phyloP scores from a whole-genome alignment of 2,797 vertebrate species.

The Capromys pilorides region DNA sequence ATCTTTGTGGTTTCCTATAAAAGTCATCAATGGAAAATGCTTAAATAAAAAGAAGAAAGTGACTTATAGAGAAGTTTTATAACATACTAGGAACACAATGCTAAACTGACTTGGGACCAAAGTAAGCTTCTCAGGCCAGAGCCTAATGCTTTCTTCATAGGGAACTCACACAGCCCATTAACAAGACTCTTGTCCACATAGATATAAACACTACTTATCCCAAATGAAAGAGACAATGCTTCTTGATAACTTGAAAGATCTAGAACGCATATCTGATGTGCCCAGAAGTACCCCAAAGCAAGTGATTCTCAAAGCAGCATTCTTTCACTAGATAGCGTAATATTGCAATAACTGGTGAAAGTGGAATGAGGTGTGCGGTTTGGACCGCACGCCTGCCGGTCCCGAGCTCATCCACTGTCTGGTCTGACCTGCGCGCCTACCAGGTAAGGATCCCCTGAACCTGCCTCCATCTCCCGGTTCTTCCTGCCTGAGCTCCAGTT shows the following conservation, averaged over 20 bases:
- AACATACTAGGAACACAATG: background rate
- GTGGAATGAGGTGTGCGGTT: background rate
- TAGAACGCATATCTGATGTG: background rate
- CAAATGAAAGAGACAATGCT: background rate
- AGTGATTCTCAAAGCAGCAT: background rate
- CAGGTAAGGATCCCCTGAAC: too few species aligned
- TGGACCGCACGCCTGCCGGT: too few species aligned
- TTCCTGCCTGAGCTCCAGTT: too few species aligned
- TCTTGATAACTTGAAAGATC: background rate
- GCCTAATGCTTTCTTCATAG: background rate
- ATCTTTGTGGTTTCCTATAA: background rate
- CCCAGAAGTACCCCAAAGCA: background rate
- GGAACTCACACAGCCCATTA: too few species aligned
- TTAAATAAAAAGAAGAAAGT: background rate
- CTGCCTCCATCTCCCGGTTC: too few species aligned
- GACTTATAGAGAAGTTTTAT: background rate
- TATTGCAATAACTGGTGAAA: background rate
- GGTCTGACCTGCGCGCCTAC: too few species aligned
- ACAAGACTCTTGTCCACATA: rapidly evolving
- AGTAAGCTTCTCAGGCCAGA: background rate
- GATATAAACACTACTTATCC: background rate
- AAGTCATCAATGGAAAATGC: background rate
- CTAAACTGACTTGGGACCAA: background rate
- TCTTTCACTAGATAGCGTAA: background rate
- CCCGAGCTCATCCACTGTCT: too few species aligned